phyloP scores from a whole-genome alignment of 2,113 vertebrate species.

The Cololabis saira region DNA sequence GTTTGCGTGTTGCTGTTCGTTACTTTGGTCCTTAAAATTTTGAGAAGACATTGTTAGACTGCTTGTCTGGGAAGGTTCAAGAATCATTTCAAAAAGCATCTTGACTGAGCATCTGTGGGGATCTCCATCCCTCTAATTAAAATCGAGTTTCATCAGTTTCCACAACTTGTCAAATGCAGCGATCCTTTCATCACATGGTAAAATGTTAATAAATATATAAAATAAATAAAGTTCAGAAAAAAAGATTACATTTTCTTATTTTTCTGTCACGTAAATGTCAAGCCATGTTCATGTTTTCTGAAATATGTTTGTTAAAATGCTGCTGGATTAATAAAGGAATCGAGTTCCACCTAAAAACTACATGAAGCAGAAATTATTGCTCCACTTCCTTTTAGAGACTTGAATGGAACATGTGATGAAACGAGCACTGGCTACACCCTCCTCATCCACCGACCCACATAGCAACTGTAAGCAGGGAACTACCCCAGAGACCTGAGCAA shows the following conservation, averaged over 20 bases:
- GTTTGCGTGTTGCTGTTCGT: conserved; percentile 98
- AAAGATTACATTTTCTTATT: no score
- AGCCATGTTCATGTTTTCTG: background rate
- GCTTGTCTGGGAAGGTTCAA: conserved; percentile 32
- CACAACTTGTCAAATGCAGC: conserved; percentile 29
- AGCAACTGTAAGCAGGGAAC: conserved; percentile 58
- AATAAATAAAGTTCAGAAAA: background rate
- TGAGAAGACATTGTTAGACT: conserved; percentile 88
- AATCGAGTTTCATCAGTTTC: conserved; percentile 19
- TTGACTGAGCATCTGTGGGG: conserved; percentile 26
- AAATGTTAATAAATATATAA: conserved; percentile 9
- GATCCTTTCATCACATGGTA: conserved; percentile 68
- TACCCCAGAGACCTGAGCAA: conserved; percentile 35
- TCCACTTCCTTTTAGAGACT: conserved; percentile 48
- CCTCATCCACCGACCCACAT: conserved; percentile 43
- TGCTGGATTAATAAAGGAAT: background rate
- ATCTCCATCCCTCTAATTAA: conserved; percentile 12
- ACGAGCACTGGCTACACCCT: conserved; percentile 60
- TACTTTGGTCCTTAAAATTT: conserved; percentile 99
- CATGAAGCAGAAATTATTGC: conserved; percentile 39
- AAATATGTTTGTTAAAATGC: background rate
- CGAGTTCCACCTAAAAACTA: conserved; percentile 9
- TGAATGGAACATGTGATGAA: conserved; percentile 70
- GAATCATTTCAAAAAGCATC: conserved; percentile 60
- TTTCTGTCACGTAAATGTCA: background rate